Evolutionary conservation across 2,888 invertebrate species (phyloP), one percentile per base, ranked within the genome.

Genomic region (Anoncus sp.): DNA sequence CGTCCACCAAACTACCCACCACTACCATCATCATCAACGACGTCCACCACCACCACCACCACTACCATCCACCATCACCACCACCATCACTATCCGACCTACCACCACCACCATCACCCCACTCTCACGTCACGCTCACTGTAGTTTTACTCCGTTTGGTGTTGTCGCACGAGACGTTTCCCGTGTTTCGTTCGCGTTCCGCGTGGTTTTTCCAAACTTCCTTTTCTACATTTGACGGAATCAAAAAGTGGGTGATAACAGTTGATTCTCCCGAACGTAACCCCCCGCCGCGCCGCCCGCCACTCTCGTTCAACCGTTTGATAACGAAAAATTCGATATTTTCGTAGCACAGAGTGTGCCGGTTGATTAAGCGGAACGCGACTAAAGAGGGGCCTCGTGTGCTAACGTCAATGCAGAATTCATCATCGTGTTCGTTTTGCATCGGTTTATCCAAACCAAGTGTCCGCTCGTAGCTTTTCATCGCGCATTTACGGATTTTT

Each of bases 71-170:
- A n/a, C n/a, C n/a, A n/a, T n/a, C n/a, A n/a, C 62, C 62, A 70
- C 82, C 67, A 45, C 57, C 65, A 59, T 60, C 38, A 60, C 71
- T 51, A 62, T 35, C 53, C 38, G 51, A 63, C 49, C 70, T 65
- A 63, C 57, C 57, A 60, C 66, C 69, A 59, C 43, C 59, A 70
- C 65, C 75, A 62, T 24, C 78, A 66, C 75, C 79, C 67, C 79
- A 75, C 75, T 75, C 75, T 65, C 73, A 74, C 81, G 60, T 73
- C 83, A 81, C 66, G 81, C 69, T 73, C 81, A 73, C 72, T 77
- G 81, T 81, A 76, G 80, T 81, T 79, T 82, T 81, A 79, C 81
- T 79, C 65, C 81, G 83, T 82, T 81, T 80, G 78, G 80, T 74
- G 77, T 77, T 84, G 80, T 80, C 82, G 83, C 78, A 73, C 75